Evolutionary conservation across 2,113 vertebrate species (phyloP), one percentile per base, ranked within the genome.

Genomic region (Neogobius melanostomus): DNA sequence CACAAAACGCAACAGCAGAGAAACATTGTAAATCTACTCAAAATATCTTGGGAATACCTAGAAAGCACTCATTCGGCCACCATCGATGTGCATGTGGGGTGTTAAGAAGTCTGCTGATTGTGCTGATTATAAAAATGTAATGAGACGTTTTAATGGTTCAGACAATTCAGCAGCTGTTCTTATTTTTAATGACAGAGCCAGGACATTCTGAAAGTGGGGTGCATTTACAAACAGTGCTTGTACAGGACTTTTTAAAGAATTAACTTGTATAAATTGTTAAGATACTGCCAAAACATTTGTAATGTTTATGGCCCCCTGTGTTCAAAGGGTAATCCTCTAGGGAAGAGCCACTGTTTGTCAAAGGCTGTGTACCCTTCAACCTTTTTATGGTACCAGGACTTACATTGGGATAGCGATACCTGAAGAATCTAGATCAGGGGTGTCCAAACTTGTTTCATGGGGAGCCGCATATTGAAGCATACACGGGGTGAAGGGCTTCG

Each of bases 81-180:
- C 59, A 60, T 14, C 57, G 15, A 48, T 11, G 43, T 46, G 43
- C 43, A 44, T 56, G 46, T 15, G 1, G 57, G 11, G 62, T n/a
- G 16, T 17, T 9, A 49, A 28, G 9, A 12, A 0, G 43, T 11
- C 59, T 64, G 15, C 62, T 44, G 54, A 44, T 6, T 46, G 66
- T 74, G 64, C n/a, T 54, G 60, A 42, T 51, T 57, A 68, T 62
- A 65, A 77, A 52, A 56, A 73, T 43, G 44, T 44, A 61, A 61
- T 61, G 68, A 47, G 54, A 80, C 74, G 71, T 69, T 69, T 69
- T 64, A 68, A 82, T 62, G 76, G 66, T 77, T 45, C 71, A 76
- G 64, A 73, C 71, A 80, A 82, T 46, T 11, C 64, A 69, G 12
- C 85, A 85, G 78, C 79, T 81, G 82, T 75, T 81, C 77, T 73